phyloP scores from a whole-genome alignment of 2,113 vertebrate genomes.

The Phrynosoma blainvillii region DNA sequence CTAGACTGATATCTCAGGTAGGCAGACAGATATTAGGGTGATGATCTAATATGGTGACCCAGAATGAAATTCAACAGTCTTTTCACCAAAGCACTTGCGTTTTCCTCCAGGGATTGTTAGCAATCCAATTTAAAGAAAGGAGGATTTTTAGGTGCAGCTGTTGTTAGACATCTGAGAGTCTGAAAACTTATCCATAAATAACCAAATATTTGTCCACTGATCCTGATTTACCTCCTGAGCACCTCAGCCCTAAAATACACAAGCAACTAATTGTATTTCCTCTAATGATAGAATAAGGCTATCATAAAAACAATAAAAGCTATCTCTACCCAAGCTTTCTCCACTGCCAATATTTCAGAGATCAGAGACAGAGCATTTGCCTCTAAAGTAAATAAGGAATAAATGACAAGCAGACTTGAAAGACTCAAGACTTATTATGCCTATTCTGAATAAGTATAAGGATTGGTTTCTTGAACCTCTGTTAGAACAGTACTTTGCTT shows the following conservation, averaged over 20 bases:
- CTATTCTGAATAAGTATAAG: background rate
- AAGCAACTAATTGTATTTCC: background rate
- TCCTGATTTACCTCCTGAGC: background rate
- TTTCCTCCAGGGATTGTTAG: background rate
- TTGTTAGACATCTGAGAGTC: background rate
- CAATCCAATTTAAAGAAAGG: background rate
- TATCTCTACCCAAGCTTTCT: background rate
- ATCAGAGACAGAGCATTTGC: background rate
- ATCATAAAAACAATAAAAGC: background rate
- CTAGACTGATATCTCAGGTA: background rate
- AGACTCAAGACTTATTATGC: background rate
- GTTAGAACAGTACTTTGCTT: background rate
- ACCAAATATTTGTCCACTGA: background rate
- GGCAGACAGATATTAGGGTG: background rate
- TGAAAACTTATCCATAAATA: background rate
- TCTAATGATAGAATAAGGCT: background rate
- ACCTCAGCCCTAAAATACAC: background rate
- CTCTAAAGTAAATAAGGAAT: constrained; percentile 14
- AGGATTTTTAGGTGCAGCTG: background rate
- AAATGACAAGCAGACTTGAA: background rate
- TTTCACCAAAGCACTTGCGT: background rate
- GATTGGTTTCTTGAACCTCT: background rate
- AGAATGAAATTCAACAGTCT: background rate
- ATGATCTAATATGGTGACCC: background rate
- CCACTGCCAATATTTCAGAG: background rate